A percentile compares a stretch with the other conserved stretches of the same genome.
These are phyloP conservation scores for Clamator glandarius DNA, from an alignment of 2,797 vertebrate species.

Conservation along the genomic window DNA sequence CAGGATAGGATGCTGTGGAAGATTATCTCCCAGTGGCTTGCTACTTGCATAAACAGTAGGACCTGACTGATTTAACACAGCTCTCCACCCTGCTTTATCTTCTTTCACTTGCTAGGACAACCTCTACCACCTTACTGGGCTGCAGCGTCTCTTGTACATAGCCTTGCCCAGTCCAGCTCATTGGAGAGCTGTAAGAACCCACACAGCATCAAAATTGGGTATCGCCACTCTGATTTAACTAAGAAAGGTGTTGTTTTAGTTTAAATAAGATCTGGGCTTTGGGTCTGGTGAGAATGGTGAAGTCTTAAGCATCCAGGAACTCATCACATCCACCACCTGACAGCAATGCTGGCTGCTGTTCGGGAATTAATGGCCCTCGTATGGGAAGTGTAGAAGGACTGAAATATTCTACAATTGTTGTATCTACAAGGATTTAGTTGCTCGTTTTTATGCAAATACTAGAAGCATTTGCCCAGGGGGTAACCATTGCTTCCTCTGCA, in stretches of 20 bases:
- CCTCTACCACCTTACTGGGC: background rate
- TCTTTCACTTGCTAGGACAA: background rate
- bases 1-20: background rate
- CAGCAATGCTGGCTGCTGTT: background rate
- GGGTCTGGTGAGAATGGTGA: background rate
- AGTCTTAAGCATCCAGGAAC: background rate
- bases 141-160: background rate
- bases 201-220: fast-evolving
- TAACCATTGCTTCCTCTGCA: background rate
- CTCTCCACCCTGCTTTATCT: background rate
- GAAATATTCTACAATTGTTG: background rate
- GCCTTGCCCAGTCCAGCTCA: background rate
- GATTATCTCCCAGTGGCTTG: background rate
- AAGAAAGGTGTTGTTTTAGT: background rate
- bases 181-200: background rate
- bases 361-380: background rate
- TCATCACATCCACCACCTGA: background rate
- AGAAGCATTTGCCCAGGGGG: background rate
- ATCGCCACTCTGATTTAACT: background rate
- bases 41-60: background rate
- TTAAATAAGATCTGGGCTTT: background rate
- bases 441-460: background rate
- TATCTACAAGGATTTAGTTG: background rate
- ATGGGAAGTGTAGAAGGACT: background rate
- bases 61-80: background rate